Evolutionary conservation across 1,140 invertebrate species (phyloP).

Genomic region (Nixonia krombeini): DNA sequence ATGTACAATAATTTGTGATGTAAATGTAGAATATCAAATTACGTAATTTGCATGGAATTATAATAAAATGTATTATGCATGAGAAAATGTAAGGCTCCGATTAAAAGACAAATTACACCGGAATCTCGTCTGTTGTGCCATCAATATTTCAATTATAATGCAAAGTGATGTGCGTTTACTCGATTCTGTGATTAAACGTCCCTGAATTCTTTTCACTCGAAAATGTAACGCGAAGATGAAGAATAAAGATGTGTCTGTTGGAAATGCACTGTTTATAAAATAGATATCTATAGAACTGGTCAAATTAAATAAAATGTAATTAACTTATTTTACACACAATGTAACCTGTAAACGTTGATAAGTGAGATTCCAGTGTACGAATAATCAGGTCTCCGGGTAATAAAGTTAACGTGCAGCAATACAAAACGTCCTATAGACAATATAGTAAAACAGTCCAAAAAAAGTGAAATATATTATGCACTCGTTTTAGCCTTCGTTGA

Average conservation of each 20-base stretch:
- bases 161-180: neutral
- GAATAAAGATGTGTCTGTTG: too few relatives aligned
- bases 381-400: too few relatives aligned
- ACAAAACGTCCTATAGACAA: conserved; percentile 67
- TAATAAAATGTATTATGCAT: neutral
- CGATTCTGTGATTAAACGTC: neutral
- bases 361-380: too few relatives aligned
- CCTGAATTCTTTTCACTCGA: conserved; percentile 8
- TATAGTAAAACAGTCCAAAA: conserved; percentile 42
- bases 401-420: too few relatives aligned
- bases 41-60: neutral
- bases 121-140: neutral
- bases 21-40: too few relatives aligned
- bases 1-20: too few relatives aligned
- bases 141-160: neutral
- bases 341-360: too few relatives aligned
- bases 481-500: conserved; percentile 40
- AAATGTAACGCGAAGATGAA: too few relatives aligned
- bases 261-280: conserved; percentile 11
- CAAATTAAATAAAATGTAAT: too few relatives aligned
- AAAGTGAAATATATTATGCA: conserved; percentile 22
- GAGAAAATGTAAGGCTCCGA: neutral
- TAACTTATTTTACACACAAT: too few relatives aligned
- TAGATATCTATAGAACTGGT: too few relatives aligned
- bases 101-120: neutral